Evolutionary conservation across 2,888 invertebrate genomes (phyloP).

Genomic region (Dynastes hyllus): DNA sequence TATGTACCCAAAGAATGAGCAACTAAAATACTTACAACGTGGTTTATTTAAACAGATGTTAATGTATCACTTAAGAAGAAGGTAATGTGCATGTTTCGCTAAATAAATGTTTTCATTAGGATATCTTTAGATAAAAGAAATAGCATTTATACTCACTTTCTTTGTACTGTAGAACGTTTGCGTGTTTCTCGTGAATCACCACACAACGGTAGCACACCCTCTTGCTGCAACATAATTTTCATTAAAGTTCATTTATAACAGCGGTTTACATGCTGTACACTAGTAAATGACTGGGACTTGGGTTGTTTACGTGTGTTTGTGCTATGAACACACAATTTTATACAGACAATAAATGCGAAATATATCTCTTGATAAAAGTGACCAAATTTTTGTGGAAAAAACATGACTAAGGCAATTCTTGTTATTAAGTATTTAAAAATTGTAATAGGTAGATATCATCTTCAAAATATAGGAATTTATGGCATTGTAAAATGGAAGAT

Average conservation of each 20-base stretch:
- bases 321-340: conserved; percentile 3
- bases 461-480: no score
- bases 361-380: not conserved
- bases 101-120: not conserved
- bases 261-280: not conserved
- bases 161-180: conserved; percentile 96
- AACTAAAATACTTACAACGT: no score
- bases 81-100: not conserved
- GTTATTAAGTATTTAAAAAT: not conserved
- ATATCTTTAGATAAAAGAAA: conserved; percentile 2
- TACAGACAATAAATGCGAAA: not conserved
- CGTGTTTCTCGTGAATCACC: conserved; percentile 95
- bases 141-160: conserved; percentile 86
- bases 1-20: no score
- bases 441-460: not conserved
- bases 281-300: conserved; percentile 25
- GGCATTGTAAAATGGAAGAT: no score
- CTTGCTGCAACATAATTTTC: conserved; percentile 79
- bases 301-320: conserved; percentile 7
- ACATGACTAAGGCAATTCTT: not conserved
- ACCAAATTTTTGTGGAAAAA: not conserved
- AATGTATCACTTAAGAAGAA: no score
- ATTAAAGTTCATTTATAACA: conserved; percentile 47
- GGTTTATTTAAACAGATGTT: no score
- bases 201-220: conserved; percentile 92